Base-by-base conservation (phyloP, 2,113 vertebrate genomes). In the Cinclus cinclus region DNA sequence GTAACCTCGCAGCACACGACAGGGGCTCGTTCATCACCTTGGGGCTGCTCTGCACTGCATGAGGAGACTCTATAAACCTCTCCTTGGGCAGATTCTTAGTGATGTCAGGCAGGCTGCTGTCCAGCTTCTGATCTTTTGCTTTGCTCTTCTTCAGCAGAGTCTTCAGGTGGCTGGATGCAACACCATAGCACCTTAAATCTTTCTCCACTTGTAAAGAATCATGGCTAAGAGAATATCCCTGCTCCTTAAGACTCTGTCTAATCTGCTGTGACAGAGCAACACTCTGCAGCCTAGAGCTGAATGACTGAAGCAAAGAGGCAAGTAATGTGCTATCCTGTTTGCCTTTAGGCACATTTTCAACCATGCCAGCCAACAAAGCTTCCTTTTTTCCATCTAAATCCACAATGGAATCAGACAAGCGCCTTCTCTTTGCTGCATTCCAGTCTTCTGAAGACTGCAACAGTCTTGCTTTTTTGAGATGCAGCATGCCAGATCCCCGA, bases 291-390 rank as follows among this genome's bases (percentile, higher is more conserved):
- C 99, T 98, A 31, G 99, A 99, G 98, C 99, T 99, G 97, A 99
- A 99, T 7, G 99, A 99, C 98, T 99, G 99, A 83, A 99, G 99
- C 97, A 99, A 96, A 96, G 99, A 99, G 81, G 99, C 99, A 95
- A 99, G 98, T 96, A 99, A 98, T 42, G 99, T 99, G 98, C 99
- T 99, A 97, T 99, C 99, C 90, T 99, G 99, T 94, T 99, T 98
- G 93, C 98, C 97, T 98, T 98, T 99, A 90, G 98, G 98, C 89
- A 98, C 98, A 95, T 83, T 98, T 97, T 99, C 99, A 89, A 98
- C 98, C 90, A 98, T 97, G 94, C 98, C 98, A 96, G 98, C 98
- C 75, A 98, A 98, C 90, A 98, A 96, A 67, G 98, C 98, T 86
- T 98, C 98, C 88, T 98, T 98, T 97, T 99, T 99, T 31, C 98